phyloP scores from a whole-genome alignment of 2,888 invertebrate species.

The Charanyca ferruginea region DNA sequence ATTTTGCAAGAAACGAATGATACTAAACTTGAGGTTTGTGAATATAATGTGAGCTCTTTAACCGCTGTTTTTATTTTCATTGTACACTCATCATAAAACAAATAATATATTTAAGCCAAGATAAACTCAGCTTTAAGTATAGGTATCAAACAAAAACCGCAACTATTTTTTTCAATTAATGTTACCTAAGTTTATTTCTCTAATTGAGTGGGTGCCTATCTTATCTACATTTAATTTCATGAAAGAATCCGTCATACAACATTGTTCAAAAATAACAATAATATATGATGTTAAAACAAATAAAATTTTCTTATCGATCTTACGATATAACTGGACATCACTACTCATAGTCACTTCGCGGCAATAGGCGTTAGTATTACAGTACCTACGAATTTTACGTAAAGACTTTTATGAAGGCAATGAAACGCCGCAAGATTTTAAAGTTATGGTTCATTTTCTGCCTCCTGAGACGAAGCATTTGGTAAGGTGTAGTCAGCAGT shows the following conservation, averaged over 20 bases:
- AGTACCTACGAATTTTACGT: slow-evolving; percentile 66
- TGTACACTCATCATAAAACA: slow-evolving; percentile 33
- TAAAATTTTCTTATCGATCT: slow-evolving; percentile 1
- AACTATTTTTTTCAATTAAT: background rate
- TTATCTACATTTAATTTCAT: too few relatives aligned
- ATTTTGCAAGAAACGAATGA: slow-evolving; percentile 13
- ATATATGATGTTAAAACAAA: background rate
- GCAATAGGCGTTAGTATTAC: slow-evolving; percentile 59
- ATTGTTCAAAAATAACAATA: too few relatives aligned
- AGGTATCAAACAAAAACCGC: background rate
- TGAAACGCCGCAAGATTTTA: slow-evolving; percentile 77
- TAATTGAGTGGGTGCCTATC: too few relatives aligned
- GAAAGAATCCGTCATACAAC: too few relatives aligned
- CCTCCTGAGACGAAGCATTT: slow-evolving; percentile 57
- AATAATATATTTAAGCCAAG: background rate
- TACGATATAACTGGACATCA: slow-evolving; percentile 32
- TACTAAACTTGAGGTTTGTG: slow-evolving; percentile 20
- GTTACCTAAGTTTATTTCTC: too few relatives aligned
- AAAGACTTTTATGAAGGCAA: slow-evolving; percentile 76
- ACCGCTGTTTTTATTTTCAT: slow-evolving; percentile 22
- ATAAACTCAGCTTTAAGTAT: background rate
- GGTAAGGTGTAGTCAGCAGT: slow-evolving; percentile 58
- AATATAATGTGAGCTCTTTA: slow-evolving; percentile 31
- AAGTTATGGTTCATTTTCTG: slow-evolving; percentile 72
- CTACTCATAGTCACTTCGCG: slow-evolving; percentile 45